A percentile compares a stretch with the other conserved stretches of the same genome.
These are phyloP conservation scores for Charadrius vociferus DNA, from an alignment of 2,113 vertebrate genomes.

Conservation along the genomic window DNA sequence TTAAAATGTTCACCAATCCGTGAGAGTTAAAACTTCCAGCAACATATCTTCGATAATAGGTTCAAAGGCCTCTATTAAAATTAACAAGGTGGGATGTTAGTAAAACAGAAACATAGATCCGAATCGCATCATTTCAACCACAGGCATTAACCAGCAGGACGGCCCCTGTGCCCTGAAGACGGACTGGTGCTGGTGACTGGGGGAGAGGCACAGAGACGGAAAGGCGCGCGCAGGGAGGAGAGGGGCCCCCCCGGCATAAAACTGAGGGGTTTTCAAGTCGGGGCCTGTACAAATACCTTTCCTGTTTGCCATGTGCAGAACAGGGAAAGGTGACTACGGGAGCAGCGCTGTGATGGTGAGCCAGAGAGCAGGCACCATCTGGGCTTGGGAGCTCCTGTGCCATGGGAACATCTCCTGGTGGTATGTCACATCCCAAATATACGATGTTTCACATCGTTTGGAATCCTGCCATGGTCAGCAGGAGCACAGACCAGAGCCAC, in stretches of 20 bases:
- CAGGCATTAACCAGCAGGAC: background rate
- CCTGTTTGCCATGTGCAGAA: background rate
- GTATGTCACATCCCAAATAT: background rate
- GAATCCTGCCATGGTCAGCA: background rate
- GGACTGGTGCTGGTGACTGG: rapidly evolving
- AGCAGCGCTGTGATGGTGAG: background rate
- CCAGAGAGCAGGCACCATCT: background rate
- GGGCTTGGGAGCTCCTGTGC: background rate
- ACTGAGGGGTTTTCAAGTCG: background rate
- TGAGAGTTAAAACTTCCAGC: conserved; percentile 22
- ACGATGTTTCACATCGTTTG: rapidly evolving
- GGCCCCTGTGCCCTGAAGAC: background rate
- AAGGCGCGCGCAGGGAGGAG: background rate
- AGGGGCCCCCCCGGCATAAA: background rate
- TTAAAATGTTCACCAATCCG: background rate
- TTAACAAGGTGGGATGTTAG: background rate
- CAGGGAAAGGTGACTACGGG: background rate
- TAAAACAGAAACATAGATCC: background rate
- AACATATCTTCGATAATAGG: background rate
- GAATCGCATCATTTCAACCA: background rate
- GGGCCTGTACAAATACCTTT: background rate
- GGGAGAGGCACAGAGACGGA: background rate
- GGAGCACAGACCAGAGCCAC: background rate
- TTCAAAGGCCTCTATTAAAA: conserved; percentile 29
- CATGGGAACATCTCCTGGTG: background rate